Evolutionary conservation across 2,888 invertebrate genomes (phyloP).

Genomic region (Neria commutata): DNA sequence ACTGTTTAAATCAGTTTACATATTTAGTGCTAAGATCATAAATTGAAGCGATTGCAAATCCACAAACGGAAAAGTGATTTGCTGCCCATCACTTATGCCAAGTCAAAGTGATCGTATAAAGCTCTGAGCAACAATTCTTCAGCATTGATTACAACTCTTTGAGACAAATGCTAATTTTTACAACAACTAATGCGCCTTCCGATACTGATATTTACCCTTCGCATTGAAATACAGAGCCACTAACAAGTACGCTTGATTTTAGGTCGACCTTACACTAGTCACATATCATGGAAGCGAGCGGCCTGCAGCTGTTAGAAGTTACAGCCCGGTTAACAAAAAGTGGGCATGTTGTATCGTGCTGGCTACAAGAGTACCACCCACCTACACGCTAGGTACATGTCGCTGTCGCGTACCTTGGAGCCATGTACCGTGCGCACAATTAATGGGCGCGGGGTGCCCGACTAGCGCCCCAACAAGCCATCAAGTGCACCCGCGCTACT

Average conservation of each 20-base stretch:
- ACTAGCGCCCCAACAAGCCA: no score
- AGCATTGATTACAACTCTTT: conserved; percentile 5
- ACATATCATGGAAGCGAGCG: not conserved
- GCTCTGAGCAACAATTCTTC: not conserved
- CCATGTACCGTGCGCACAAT: not conserved
- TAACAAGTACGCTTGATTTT: not conserved
- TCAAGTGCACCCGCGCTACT: no score
- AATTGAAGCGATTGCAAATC: no score
- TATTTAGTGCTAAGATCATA: no score
- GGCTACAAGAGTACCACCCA: conserved; percentile 13
- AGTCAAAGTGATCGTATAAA: not conserved
- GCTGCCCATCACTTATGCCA: no score
- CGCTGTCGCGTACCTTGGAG: no score
- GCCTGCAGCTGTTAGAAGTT: not conserved
- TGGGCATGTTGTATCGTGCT: conserved; percentile 14
- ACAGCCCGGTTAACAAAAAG: conserved; percentile 19
- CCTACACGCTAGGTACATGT: not conserved
- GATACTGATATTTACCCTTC: conserved; percentile 10
- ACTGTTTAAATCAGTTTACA: no score
- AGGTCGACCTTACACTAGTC: no score
- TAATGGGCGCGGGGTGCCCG: no score
- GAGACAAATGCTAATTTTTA: conserved; percentile 17
- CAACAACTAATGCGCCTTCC: conserved; percentile 10
- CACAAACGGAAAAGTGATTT: no score
- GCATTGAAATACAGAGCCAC: not conserved